These are phyloP conservation scores for Serilophus lunatus DNA, from an alignment of 2,113 vertebrate genomes.

Conservation along the genomic window DNA sequence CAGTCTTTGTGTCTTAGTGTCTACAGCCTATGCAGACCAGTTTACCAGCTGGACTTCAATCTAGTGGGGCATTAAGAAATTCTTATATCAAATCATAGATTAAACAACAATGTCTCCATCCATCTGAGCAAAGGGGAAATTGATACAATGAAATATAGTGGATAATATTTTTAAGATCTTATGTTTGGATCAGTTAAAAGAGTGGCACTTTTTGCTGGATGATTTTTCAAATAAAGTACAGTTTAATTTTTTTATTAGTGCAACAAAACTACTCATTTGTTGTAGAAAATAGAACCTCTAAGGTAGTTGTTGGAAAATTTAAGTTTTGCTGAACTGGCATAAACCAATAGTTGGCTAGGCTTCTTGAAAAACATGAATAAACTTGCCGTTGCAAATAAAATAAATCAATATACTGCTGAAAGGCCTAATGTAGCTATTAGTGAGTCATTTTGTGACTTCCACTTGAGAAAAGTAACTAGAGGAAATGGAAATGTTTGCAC, in stretches of 20 bases:
- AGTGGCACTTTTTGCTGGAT: background rate
- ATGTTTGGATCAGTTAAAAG: background rate
- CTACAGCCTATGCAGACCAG: background rate
- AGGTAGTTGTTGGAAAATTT: background rate
- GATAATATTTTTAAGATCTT: background rate
- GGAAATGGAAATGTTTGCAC: slow-evolving; percentile 6
- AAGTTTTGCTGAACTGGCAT: background rate
- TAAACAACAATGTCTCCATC: background rate
- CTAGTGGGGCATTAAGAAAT: background rate
- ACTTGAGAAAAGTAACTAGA: background rate
- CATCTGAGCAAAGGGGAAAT: background rate
- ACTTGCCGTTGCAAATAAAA: background rate
- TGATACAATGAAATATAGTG: background rate
- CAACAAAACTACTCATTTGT: background rate
- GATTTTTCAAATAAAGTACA: background rate
- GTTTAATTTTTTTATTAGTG: background rate
- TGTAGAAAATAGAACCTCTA: background rate
- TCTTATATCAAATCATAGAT: background rate
- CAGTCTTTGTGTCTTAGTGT: background rate
- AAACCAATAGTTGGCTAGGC: background rate
- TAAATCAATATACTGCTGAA: slow-evolving; percentile 15
- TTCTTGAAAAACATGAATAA: background rate
- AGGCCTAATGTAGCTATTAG: background rate
- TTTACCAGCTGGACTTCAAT: background rate
- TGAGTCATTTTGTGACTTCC: background rate